These are phyloP conservation scores for Allygus modestus DNA, from an alignment of 2,888 invertebrate species.

Conservation along the genomic window DNA sequence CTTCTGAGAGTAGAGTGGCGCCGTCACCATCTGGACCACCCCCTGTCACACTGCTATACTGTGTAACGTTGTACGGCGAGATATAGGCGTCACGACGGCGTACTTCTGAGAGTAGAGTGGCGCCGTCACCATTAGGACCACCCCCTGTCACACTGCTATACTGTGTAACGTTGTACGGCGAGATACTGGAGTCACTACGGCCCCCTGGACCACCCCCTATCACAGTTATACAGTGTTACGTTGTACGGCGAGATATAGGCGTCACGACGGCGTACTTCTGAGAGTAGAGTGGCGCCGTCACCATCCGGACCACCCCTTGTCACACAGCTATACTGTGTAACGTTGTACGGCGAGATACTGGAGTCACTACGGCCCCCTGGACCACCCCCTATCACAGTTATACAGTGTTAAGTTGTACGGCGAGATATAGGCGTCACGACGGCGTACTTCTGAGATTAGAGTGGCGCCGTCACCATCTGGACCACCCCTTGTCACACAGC, in stretches of 20 bases:
- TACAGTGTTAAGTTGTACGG: too few species aligned
- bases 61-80: too few species aligned
- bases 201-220: not conserved
- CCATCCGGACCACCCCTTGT: not conserved
- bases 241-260: too few species aligned
- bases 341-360: not conserved
- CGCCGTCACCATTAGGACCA: too few species aligned
- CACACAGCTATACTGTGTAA: not conserved
- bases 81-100: too few species aligned
- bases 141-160: too few species aligned
- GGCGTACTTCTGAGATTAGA: not conserved
- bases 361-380: not conserved
- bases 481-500: constrained; percentile 13
- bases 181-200: not conserved
- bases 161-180: too few species aligned
- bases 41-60: too few species aligned
- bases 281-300: not conserved
- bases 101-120: too few species aligned
- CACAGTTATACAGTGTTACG: too few species aligned
- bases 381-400: not conserved
- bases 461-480: not conserved
- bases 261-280: not conserved
- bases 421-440: too few species aligned
- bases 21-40: not conserved
- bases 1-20: not conserved